Evolutionary conservation across 2,113 vertebrate genomes (phyloP).

Genomic region (Psophia crepitans): DNA sequence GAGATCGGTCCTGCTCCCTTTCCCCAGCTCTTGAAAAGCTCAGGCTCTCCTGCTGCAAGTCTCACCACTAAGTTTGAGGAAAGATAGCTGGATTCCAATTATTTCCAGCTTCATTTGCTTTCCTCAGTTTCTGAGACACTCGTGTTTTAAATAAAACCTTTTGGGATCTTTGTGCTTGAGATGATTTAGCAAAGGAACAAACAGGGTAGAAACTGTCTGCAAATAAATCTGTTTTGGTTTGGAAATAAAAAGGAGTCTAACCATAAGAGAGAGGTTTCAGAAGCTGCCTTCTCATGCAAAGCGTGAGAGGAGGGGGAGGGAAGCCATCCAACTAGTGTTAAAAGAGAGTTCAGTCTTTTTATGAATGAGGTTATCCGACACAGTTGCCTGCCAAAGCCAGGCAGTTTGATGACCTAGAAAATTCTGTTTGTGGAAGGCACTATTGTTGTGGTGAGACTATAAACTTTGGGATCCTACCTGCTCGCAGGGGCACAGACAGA

Average conservation of each 20-base stretch:
- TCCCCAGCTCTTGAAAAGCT: background rate
- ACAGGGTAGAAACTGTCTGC: background rate
- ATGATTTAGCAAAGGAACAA: background rate
- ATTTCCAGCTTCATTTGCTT: background rate
- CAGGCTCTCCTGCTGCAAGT: background rate
- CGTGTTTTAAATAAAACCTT: background rate
- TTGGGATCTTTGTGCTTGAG: background rate
- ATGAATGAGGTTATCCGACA: constrained; percentile 31
- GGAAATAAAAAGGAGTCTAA: background rate
- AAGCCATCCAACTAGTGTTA: background rate
- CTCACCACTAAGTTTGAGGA: background rate
- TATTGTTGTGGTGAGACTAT: background rate
- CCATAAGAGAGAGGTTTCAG: background rate
- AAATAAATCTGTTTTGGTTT: background rate
- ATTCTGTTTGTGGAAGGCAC: background rate
- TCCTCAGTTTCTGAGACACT: background rate
- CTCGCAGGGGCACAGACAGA: accelerated
- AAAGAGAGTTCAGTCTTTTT: constrained; percentile 34
- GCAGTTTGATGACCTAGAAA: background rate
- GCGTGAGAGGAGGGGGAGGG: background rate
- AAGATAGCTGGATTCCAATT: background rate
- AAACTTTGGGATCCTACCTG: background rate
- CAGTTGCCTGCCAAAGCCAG: background rate
- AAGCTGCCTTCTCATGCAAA: background rate
- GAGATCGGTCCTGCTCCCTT: background rate